Conservation (phyloP, 2,888 invertebrate species). For the Macaria notata region DNA sequence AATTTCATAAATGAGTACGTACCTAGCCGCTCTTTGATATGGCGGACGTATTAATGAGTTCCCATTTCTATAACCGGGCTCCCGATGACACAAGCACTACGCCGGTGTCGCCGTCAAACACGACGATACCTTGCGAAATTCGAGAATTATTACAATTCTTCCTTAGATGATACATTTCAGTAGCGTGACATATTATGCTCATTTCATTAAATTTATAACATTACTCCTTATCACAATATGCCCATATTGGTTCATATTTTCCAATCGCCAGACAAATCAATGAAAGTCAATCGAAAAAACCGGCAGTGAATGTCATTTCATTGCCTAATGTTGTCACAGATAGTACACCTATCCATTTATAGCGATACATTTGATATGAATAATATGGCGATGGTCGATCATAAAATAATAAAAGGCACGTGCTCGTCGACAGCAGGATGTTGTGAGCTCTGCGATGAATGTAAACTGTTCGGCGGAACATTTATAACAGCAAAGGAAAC, state of each 20-base stretch:
- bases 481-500: constrained; percentile 58
- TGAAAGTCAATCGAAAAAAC: not conserved
- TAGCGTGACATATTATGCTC: no score
- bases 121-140: not conserved
- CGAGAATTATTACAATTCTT: no score
- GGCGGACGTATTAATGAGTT: constrained; percentile 33
- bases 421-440: constrained; percentile 64
- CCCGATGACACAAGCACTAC: constrained; percentile 18
- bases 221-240: no score
- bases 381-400: constrained; percentile 41
- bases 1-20: constrained; percentile 49
- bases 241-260: no score
- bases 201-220: no score
- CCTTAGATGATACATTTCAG: no score
- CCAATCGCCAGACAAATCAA: no score
- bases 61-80: constrained; percentile 27
- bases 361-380: constrained; percentile 17
- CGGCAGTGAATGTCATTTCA: no score
- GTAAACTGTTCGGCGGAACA: constrained; percentile 53
- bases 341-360: constrained; percentile 26
- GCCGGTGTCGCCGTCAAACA: constrained; percentile 8
- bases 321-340: constrained; percentile 1
- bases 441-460: constrained; percentile 54
- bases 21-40: constrained; percentile 30
- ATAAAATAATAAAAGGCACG: constrained; percentile 63